Evolutionary conservation across 30 jellyfish, hydroid and myxozoan genomes (phyloP).

Genomic region (Hydra vulgaris): DNA sequence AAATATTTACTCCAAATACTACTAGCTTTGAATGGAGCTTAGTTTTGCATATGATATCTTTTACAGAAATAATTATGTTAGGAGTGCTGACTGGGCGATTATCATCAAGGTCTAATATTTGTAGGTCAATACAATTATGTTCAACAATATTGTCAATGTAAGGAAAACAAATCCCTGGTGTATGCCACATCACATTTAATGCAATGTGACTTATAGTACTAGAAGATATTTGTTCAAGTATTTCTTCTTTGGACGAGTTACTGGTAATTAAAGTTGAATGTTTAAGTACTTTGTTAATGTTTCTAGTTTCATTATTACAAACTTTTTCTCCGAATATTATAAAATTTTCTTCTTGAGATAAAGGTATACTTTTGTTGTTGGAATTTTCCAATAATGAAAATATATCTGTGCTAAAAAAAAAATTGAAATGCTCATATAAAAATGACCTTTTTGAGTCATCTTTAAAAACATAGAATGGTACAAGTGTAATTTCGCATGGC

Average conservation of each 20-base stretch:
- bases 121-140: slow-evolving; percentile 44
- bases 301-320: slow-evolving; percentile 7
- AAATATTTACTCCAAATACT: slow-evolving; percentile 54
- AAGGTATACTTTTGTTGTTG: neutral
- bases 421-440: slow-evolving; percentile 42
- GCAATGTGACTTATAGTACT: slow-evolving; percentile 71
- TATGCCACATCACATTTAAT: slow-evolving; percentile 69
- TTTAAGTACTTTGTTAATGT: slow-evolving; percentile 20
- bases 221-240: slow-evolving; percentile 36
- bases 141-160: slow-evolving; percentile 54
- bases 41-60: slow-evolving; percentile 37
- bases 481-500: slow-evolving; percentile 69
- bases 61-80: slow-evolving; percentile 35
- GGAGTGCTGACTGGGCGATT: slow-evolving; percentile 44
- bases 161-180: slow-evolving; percentile 51
- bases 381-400: slow-evolving; percentile 16
- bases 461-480: slow-evolving; percentile 67
- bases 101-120: slow-evolving; percentile 42
- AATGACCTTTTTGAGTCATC: slow-evolving; percentile 27
- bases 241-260: slow-evolving; percentile 37
- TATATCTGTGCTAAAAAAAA: slow-evolving; percentile 18
- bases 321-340: slow-evolving; percentile 26
- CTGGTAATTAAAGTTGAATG: slow-evolving; percentile 26
- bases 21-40: slow-evolving; percentile 51
- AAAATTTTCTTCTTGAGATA: slow-evolving; percentile 10